phyloP scores from a whole-genome alignment of 2,797 vertebrate genomes.

The Sebastes hubbsi region DNA sequence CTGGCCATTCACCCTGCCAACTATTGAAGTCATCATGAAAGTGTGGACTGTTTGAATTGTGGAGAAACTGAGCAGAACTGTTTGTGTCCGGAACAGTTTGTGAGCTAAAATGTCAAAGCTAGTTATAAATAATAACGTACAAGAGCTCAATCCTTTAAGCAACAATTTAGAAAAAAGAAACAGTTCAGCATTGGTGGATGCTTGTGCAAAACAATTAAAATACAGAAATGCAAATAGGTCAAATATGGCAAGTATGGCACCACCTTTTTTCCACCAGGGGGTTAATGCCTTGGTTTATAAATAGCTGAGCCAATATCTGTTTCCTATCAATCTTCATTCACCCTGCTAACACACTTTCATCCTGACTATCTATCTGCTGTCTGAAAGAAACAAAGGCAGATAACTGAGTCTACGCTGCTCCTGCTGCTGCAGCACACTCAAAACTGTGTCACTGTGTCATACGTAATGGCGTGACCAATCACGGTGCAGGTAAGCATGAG shows the following conservation, averaged over 20 bases:
- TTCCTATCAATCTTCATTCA: background rate
- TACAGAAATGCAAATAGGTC: constrained; percentile 2
- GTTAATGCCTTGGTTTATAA: background rate
- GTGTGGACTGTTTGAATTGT: constrained; percentile 17
- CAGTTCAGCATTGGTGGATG: background rate
- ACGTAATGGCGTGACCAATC: constrained; percentile 60
- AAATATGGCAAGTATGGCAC: background rate
- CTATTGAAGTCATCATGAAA: constrained; percentile 15
- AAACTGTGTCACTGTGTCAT: constrained; percentile 80
- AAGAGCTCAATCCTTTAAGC: background rate
- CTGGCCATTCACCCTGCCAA: constrained; percentile 2
- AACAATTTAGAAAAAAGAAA: background rate
- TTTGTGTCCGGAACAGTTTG: constrained; percentile 10
- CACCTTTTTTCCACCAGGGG: background rate
- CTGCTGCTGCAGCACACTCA: constrained; percentile 9
- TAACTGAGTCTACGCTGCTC: background rate
- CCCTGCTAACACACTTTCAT: background rate
- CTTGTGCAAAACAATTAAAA: background rate
- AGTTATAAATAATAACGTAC: background rate
- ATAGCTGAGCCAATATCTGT: background rate
- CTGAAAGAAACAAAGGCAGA: background rate
- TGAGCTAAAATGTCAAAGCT: background rate
- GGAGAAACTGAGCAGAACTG: constrained; percentile 17
- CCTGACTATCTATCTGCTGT: background rate
- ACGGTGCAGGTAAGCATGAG: constrained; percentile 51